Evolutionary conservation across 2,888 invertebrate genomes (phyloP).

Genomic region (Limenitis camilla): DNA sequence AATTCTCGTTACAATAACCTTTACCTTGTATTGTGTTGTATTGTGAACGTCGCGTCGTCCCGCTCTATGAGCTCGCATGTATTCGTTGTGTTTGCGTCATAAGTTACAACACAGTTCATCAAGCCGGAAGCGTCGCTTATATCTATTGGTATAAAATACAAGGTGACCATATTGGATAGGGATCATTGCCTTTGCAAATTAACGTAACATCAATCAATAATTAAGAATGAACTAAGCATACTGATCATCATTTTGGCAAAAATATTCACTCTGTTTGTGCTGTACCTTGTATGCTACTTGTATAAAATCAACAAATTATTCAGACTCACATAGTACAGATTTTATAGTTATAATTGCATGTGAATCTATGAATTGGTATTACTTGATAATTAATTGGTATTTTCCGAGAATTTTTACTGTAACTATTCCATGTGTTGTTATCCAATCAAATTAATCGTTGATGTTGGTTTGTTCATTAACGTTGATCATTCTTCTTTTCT

Average conservation of each 20-base stretch:
- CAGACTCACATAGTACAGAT: too few species aligned
- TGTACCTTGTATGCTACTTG: too few species aligned
- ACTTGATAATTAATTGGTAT: slow-evolving; percentile 7
- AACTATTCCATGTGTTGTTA: slow-evolving; percentile 34
- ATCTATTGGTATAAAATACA: slow-evolving; percentile 21
- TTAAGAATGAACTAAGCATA: too few species aligned
- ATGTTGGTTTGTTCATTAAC: slow-evolving; percentile 43
- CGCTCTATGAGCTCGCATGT: slow-evolving; percentile 21
- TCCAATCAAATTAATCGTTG: slow-evolving; percentile 35
- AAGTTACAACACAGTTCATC: slow-evolving; percentile 30
- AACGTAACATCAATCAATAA: neutral
- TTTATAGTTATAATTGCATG: too few species aligned
- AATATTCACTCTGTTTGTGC: too few species aligned
- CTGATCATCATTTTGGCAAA: too few species aligned
- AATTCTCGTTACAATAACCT: slow-evolving; percentile 61
- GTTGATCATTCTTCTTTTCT: slow-evolving; percentile 49
- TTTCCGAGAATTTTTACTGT: slow-evolving; percentile 20
- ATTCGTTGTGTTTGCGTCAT: slow-evolving; percentile 34
- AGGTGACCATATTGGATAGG: slow-evolving; percentile 18
- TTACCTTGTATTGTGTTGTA: slow-evolving; percentile 55
- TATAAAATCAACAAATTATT: too few species aligned
- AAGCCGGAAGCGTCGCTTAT: slow-evolving; percentile 29
- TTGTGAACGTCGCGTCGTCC: slow-evolving; percentile 5
- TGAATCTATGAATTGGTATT: too few species aligned
- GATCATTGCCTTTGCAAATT: slow-evolving; percentile 22